These are phyloP conservation scores for Diplosoma virens DNA, from an alignment of 23 tunicate genomes.

Conservation along the genomic window DNA sequence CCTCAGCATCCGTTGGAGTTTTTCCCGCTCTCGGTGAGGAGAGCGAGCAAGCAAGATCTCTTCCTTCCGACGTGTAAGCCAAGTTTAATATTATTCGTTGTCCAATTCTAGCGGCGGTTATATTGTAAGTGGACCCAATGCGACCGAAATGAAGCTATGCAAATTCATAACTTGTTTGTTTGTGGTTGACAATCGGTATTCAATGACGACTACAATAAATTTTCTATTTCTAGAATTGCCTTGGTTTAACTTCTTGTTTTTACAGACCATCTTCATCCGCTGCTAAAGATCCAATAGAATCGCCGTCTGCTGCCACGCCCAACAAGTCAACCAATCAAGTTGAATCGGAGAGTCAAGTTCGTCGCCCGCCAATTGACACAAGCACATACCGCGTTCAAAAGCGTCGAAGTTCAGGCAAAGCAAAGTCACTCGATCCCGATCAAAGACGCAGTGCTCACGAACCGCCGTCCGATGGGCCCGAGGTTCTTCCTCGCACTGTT, in stretches of 20 bases:
- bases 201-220: not conserved
- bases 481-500: not conserved
- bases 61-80: too few relatives aligned
- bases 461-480: too few relatives aligned
- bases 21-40: conserved; percentile 38
- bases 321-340: not conserved
- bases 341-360: not conserved
- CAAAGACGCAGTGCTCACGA: conserved; percentile 10
- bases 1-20: conserved; percentile 50
- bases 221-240: not conserved
- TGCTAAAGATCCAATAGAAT: not conserved
- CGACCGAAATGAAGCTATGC: too few relatives aligned
- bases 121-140: too few relatives aligned
- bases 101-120: too few relatives aligned
- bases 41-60: not conserved
- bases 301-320: not conserved
- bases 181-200: not conserved
- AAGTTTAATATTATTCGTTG: too few relatives aligned
- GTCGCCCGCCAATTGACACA: conserved; percentile 31
- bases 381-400: conserved; percentile 42
- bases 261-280: not conserved
- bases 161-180: not conserved
- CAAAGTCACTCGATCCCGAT: too few relatives aligned
- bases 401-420: conserved; percentile 14
- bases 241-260: not conserved